These are phyloP conservation scores for Discoglossus pictus DNA, from an alignment of 2,797 vertebrate species.

Conservation along the genomic window DNA sequence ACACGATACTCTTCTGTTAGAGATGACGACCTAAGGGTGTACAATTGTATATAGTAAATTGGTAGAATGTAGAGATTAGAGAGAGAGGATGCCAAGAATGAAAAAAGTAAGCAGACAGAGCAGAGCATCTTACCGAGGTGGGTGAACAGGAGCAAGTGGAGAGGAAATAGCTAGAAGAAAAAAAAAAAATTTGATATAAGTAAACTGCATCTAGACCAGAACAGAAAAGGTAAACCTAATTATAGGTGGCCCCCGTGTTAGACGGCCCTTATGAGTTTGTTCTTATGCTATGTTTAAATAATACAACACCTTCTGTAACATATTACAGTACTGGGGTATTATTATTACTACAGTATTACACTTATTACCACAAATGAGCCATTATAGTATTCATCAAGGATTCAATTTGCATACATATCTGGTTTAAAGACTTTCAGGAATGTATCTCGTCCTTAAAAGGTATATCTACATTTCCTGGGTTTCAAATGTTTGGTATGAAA, in stretches of 20 bases:
- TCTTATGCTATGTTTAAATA: no score
- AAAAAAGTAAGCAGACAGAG: background rate
- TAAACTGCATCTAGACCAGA: background rate
- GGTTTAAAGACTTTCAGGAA: no score
- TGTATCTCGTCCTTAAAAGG: no score
- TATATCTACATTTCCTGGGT: no score
- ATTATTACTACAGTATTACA: no score
- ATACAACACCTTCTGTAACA: no score
- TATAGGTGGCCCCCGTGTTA: background rate
- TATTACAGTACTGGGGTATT: no score
- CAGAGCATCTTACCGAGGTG: slow-evolving; percentile 74
- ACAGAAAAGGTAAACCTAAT: background rate
- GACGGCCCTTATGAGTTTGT: no score
- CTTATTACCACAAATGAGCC: no score
- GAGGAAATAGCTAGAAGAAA: slow-evolving; percentile 78
- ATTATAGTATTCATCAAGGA: no score
- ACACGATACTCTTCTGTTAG: slow-evolving; percentile 88
- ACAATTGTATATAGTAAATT: slow-evolving; percentile 5
- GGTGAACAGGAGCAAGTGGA: slow-evolving; percentile 86
- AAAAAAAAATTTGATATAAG: background rate
- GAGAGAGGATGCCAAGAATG: background rate
- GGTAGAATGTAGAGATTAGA: background rate
- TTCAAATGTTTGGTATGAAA: no score
- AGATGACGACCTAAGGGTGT: slow-evolving; percentile 62
- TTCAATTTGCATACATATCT: no score